Evolutionary conservation across 2,888 invertebrate species (phyloP).

Genomic region (Microctonus aethiopoides): DNA sequence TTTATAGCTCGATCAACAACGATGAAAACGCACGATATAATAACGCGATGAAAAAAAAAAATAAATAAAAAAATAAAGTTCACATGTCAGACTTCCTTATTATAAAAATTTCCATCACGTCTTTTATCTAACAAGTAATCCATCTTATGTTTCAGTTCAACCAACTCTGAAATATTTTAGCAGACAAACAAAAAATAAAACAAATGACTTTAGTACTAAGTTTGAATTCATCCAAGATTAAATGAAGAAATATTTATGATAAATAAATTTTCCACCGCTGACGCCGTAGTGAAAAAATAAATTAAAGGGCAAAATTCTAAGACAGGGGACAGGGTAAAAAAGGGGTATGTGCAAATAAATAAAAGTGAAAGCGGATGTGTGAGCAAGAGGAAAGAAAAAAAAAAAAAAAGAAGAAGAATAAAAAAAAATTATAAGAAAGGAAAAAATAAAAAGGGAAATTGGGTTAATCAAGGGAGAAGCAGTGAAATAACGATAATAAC

Average conservation of each 20-base stretch:
- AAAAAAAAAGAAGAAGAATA: not conserved
- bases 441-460: constrained; percentile 28
- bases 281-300: no score
- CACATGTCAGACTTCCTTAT: not conserved
- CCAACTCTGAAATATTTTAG: not conserved
- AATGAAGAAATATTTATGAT: no score
- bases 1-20: not conserved
- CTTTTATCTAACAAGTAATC: not conserved
- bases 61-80: not conserved
- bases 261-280: not conserved
- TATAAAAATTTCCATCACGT: not conserved
- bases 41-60: not conserved
- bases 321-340: no score
- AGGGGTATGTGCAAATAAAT: not conserved
- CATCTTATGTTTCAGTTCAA: not conserved
- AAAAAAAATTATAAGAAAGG: not conserved
- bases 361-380: not conserved
- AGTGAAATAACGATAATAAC: constrained; percentile 36
- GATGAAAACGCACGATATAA: not conserved
- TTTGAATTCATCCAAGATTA: no score
- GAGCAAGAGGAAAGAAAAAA: not conserved
- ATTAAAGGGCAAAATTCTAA: no score
- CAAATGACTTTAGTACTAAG: no score
- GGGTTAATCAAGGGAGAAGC: constrained; percentile 40
- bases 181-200: not conserved